Conservation (phyloP, 2,888 invertebrate species). For the Nesidiocoris tenuis region DNA sequence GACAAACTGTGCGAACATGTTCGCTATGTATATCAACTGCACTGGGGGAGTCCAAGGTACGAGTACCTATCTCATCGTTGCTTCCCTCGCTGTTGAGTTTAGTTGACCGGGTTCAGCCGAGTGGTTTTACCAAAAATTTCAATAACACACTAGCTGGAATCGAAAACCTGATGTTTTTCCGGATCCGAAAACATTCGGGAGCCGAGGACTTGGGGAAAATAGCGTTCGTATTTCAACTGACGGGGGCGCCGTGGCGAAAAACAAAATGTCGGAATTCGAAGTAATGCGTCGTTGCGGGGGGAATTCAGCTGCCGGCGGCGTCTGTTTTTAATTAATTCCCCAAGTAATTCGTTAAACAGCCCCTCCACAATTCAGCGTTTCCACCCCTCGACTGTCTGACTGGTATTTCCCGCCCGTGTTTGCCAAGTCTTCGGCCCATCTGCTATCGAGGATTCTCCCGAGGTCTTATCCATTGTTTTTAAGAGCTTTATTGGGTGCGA, state of each 20-base stretch:
- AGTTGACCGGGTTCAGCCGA: too few relatives aligned
- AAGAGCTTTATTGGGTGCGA: neutral
- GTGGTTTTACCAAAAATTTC: too few relatives aligned
- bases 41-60: too few relatives aligned
- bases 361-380: neutral
- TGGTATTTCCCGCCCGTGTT: too few relatives aligned
- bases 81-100: too few relatives aligned
- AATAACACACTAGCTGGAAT: too few relatives aligned
- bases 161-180: too few relatives aligned
- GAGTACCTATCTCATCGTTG: too few relatives aligned
- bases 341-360: neutral
- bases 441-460: neutral
- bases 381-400: too few relatives aligned
- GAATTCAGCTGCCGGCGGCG: neutral
- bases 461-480: neutral
- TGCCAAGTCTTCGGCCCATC: neutral
- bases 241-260: too few relatives aligned
- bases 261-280: neutral
- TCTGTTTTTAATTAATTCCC: neutral
- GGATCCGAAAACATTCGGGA: neutral
- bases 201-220: neutral
- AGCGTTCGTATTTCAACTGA: neutral
- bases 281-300: neutral
- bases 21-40: too few relatives aligned
- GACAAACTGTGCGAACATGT: too few relatives aligned